phyloP scores from a whole-genome alignment of 2,797 vertebrate genomes.

The Orestias chungarensis region DNA sequence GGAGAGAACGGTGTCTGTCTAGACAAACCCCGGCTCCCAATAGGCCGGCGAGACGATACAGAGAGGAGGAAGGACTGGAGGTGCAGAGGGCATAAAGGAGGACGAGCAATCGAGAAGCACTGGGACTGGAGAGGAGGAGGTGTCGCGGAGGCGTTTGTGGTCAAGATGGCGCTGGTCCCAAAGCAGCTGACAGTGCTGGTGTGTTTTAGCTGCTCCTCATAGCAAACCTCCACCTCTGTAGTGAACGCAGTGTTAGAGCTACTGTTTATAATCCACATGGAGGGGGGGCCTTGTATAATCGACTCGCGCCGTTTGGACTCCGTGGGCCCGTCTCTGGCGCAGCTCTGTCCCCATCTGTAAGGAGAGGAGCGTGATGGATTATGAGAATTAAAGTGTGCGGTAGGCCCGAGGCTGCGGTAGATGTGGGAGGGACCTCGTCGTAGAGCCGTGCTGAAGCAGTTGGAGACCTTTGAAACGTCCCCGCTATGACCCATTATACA shows the following conservation, averaged over 20 bases:
- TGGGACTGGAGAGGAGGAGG: slow-evolving; percentile 65
- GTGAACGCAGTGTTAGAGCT: slow-evolving; percentile 53
- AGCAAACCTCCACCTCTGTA: slow-evolving; percentile 69
- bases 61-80: slow-evolving; percentile 58
- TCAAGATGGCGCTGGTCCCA: slow-evolving; percentile 60
- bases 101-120: slow-evolving; percentile 62
- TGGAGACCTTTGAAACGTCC: slow-evolving; percentile 65
- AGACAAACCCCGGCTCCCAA: slow-evolving; percentile 70
- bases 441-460: slow-evolving; percentile 53
- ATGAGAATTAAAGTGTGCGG: slow-evolving; percentile 72
- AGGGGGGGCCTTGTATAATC: slow-evolving; percentile 54
- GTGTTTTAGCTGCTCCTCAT: slow-evolving; percentile 73
- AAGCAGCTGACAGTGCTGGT: slow-evolving; percentile 66
- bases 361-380: slow-evolving; percentile 76
- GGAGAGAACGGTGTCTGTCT: slow-evolving; percentile 67
- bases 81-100: slow-evolving; percentile 44
- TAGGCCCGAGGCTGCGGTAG: slow-evolving; percentile 59
- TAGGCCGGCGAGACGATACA: slow-evolving; percentile 62
- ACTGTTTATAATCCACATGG: slow-evolving; percentile 64
- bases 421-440: slow-evolving; percentile 54
- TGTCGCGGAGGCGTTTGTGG: slow-evolving; percentile 65
- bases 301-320: slow-evolving; percentile 47
- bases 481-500: slow-evolving; percentile 68
- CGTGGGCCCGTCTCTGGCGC: slow-evolving; percentile 51
- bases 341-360: slow-evolving; percentile 55